Evolutionary conservation across 1,140 invertebrate genomes (phyloP), one percentile per base, ranked within the genome.

Genomic region (Eubasilissa regina): DNA sequence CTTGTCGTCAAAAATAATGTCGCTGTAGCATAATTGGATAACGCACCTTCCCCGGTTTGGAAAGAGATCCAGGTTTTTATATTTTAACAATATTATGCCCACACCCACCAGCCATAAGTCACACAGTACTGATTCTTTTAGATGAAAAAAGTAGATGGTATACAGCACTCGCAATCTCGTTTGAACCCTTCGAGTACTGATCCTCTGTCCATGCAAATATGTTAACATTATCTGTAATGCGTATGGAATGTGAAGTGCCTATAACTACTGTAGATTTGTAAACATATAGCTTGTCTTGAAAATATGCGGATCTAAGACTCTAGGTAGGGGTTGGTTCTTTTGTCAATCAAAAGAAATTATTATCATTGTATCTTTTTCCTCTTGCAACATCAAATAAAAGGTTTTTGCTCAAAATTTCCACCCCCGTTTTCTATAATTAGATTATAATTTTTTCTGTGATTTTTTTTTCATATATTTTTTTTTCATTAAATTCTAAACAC

Each of bases 281-380:
- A 15, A 84, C 80, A 75, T 87, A 87, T 9, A 86, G 11, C 77
- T 87, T 84, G 11, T 84, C 72, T 6, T 51, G 79, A 81, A 87
- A 88, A 73, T 87, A 88, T 0, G 68, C 51, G 85, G 85, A 78
- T 84, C 84, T 56, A 83, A 78, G 11, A 86, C 53, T 83, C 84
- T 84, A 12, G 85, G 85, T 15, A 86, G 47, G 11, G 79, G 60
- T 21, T 79, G 77, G 77, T 87, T 87, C 84, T 88, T 87, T 83
- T 88, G 84, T 47, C 84, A 88, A 77, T 88, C 86, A 80, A 85
- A 87, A 13, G 80, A 84, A 25, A 88, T 79, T 35, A 75, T 84
- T 10, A 79, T 58, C 25, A 84, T 15, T 35, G 79, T 66, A 12
- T 79, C 58, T 55, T 83, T 73, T 77, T 83, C 76, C 78, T 86